Base-by-base conservation (phyloP, 2,797 vertebrate species). In the Eutrigla gurnardus region DNA sequence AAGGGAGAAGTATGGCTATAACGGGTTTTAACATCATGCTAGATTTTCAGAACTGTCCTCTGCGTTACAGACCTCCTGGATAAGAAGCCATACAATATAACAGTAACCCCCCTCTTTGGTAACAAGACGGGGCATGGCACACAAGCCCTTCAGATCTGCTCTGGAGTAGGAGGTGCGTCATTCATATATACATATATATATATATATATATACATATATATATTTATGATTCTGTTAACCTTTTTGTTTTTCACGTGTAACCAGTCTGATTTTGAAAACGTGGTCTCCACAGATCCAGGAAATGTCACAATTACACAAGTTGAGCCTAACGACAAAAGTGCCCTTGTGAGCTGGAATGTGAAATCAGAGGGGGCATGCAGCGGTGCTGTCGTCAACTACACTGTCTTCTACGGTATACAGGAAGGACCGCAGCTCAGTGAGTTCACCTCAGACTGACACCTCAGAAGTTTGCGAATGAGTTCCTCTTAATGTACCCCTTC, bases 21-120 rank as follows among this genome's bases (percentile, higher is more conserved):
- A 50, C 65, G 32, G 52, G 37, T 65, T 43, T 13, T 35, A 15
- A 53, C 14, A 8, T 15, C 11, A 2, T 63, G 12, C 42, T 2
- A n/a, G 12, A 53, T 58, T 50, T 60, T 79, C 4, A 36, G 25
- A 54, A 13, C 4, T 10, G 3, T 64, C 14, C 1, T 37, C 17
- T 64, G 47, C 73, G 39, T 75, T 70, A 42, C 80, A 92, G 90
- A 63, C 46, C 90, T 93, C 5, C 32, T 76, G 52, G 80, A 81
- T 17, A 88, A 80, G 55, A 89, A 13, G 42, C 75, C 58, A 0
- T 94, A 93, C 71, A 78, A 82, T 13, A 88, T 94, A 13, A 92
- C 92, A 43, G 88, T 94, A 5, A 93, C 92, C 13, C 90, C 93
- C 5, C 78, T 94, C 15, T 83, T 91, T 55, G 60, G 18, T 39